Evolutionary conservation across 2,113 vertebrate genomes (phyloP).

Genomic region (Aleadryas rufinucha): DNA sequence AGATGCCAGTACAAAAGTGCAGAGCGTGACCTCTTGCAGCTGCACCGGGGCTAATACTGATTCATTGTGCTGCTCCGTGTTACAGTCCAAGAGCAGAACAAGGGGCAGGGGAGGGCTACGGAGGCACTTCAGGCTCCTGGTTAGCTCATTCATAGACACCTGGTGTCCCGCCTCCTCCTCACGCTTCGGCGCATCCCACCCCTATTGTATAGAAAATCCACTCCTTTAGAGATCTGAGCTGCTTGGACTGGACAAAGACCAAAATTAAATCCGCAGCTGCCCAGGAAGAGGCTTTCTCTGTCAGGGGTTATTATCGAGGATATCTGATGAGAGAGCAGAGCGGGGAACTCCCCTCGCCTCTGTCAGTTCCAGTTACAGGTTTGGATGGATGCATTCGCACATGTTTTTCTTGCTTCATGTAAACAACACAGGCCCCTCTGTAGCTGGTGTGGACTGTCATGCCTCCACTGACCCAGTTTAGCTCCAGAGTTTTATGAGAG

Average conservation of each 20-base stretch:
- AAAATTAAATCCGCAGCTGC: constrained; percentile 8
- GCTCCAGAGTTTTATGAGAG: not conserved
- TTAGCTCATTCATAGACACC: constrained; percentile 50
- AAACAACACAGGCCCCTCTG: not conserved
- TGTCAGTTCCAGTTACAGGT: constrained; percentile 32
- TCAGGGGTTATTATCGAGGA: not conserved
- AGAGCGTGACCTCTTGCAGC: constrained; percentile 17
- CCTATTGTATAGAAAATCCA: not conserved
- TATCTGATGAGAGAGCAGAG: not conserved
- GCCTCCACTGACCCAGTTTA: not conserved
- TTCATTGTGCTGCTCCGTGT: not conserved
- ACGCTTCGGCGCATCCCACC: not conserved
- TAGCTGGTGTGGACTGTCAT: not conserved
- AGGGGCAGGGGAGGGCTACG: not conserved
- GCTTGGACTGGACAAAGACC: constrained; percentile 7
- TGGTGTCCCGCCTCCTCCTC: constrained; percentile 19
- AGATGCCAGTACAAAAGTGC: not conserved
- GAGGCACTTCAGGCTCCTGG: not conserved
- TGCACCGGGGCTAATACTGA: not conserved
- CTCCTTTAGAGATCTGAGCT: not conserved
- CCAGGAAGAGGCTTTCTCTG: not conserved
- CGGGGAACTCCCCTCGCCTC: not conserved
- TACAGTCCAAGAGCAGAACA: not conserved
- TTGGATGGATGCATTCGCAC: not conserved
- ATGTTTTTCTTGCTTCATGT: not conserved